Evolutionary conservation across 2,888 invertebrate genomes (phyloP).

Genomic region (Lamellibrachia satsuma): DNA sequence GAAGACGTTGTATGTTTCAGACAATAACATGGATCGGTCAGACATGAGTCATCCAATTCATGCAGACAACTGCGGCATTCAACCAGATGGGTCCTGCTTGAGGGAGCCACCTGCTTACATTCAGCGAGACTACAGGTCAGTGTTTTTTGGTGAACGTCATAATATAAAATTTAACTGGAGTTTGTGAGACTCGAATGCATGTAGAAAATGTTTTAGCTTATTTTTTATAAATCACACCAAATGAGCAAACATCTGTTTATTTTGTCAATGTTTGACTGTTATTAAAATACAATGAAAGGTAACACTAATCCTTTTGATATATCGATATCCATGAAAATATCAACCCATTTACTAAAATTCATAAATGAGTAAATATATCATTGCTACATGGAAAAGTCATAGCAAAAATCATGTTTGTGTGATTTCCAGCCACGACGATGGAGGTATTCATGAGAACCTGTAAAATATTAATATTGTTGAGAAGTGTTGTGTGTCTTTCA

Average conservation of each 20-base stretch:
- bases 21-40: constrained; percentile 38
- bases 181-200: neutral
- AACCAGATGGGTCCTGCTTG: constrained; percentile 67
- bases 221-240: neutral
- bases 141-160: neutral
- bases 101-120: constrained; percentile 70
- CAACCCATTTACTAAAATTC: neutral
- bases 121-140: constrained; percentile 70
- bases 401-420: neutral
- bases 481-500: constrained; percentile 51
- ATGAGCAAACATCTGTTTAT: neutral
- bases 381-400: neutral
- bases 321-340: neutral
- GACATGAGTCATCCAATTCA: constrained; percentile 74
- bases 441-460: neutral
- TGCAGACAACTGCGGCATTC: constrained; percentile 73
- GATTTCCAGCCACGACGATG: neutral
- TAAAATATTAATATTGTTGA: neutral
- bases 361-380: neutral
- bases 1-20: constrained; percentile 27
- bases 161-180: neutral
- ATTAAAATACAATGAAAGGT: neutral
- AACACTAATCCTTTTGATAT: no score
- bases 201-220: neutral
- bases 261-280: neutral